Conservation (phyloP, 1,140 invertebrate genomes). For the Aleiodes sp. region DNA sequence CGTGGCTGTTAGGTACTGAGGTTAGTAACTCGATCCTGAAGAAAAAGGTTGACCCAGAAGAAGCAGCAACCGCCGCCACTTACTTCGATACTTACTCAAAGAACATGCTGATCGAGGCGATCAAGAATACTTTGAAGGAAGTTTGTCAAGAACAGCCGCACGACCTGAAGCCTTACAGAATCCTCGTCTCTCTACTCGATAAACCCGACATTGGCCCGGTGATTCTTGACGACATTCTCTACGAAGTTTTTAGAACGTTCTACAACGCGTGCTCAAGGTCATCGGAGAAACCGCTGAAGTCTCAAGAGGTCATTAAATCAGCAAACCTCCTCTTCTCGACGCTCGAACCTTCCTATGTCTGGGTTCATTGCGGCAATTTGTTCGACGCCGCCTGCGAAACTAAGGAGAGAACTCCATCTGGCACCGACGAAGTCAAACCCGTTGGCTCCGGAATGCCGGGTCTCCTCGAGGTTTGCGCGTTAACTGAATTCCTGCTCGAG, state of each 20-base stretch:
- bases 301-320: slow-evolving; percentile 78
- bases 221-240: slow-evolving; percentile 86
- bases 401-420: slow-evolving; percentile 24
- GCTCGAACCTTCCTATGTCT: slow-evolving; percentile 86
- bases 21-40: slow-evolving; percentile 70
- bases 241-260: slow-evolving; percentile 81
- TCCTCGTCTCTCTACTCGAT: slow-evolving; percentile 88
- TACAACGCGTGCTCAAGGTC: slow-evolving; percentile 62
- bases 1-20: slow-evolving; percentile 84
- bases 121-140: slow-evolving; percentile 71
- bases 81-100: slow-evolving; percentile 84
- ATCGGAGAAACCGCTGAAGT: slow-evolving; percentile 48
- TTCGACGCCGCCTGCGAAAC: slow-evolving; percentile 73
- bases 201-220: slow-evolving; percentile 88
- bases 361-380: slow-evolving; percentile 81
- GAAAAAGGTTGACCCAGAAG: slow-evolving; percentile 54
- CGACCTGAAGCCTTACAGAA: slow-evolving; percentile 83
- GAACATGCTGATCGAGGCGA: slow-evolving; percentile 72
- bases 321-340: slow-evolving; percentile 88
- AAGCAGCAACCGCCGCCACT: slow-evolving; percentile 56
- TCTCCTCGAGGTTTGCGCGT: slow-evolving; percentile 74
- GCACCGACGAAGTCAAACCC: slow-evolving; percentile 53
- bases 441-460: slow-evolving; percentile 72
- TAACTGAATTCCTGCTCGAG: slow-evolving; percentile 83
- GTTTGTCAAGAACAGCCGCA: slow-evolving; percentile 70